Base-by-base conservation (phyloP, 2,888 invertebrate species). In the Luffia ferchaultella region DNA sequence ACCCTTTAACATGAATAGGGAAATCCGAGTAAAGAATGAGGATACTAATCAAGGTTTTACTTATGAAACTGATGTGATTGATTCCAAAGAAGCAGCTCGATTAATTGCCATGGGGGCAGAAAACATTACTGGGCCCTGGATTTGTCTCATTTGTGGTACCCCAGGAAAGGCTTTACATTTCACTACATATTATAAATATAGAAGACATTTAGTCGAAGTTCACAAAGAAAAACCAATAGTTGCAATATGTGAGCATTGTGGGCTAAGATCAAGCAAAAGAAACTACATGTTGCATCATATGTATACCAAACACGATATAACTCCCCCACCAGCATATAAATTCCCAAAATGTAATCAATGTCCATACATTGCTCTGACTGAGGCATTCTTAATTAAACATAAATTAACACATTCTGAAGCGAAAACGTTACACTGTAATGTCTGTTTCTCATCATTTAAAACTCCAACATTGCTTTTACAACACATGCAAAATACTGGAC, bases 161-260 rank as follows among this genome's bases (percentile, higher is more conserved):
- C 86, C 88, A 55, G 88, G 87, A 30, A 88, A 87, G 57, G 89
- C 87, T 46, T 72, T 90, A 46, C 89, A 90, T 62, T 93, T 95
- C 67, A 88, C 90, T 18, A 88, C 91, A 18, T 95, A 95, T 63
- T 90, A 89, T 58, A 87, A 90, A 58, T 95, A 91, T 70, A 86
- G 94, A 45, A 88, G 92, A 55, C 95, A 95, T 76, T 87, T 95
- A 71, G 89, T 91, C 9, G 92, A 93, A 57, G 87, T 91, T 0
- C 95, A 95, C 61, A 88, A 90, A 62, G 92, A 93, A 62, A 88
- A 89, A 57, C 91, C 93, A 53, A 90, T 93, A 65, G 77, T 88
- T 1, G 87, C 89, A 42, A 88, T 93, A 40, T 95, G 95, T 72
- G 94, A 95, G 66, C 90, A 93, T 60, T 95, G 95, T 73, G 95